Evolutionary conservation across 2,888 invertebrate species (phyloP).

Genomic region (Portevinia maculata): DNA sequence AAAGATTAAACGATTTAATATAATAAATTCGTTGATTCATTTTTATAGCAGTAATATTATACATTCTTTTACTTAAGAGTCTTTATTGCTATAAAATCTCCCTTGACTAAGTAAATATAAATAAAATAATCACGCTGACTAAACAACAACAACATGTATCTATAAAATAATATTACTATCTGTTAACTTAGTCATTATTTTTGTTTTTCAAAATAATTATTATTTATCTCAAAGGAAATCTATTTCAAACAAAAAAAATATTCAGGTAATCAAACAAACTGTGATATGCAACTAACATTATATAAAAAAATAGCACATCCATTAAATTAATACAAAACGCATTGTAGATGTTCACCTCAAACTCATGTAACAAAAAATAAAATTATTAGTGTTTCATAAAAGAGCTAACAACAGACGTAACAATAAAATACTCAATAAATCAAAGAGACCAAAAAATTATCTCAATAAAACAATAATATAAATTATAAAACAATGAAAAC

Average conservation of each 20-base stretch:
- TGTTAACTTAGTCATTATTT: slow-evolving; percentile 21
- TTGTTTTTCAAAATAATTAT: background rate
- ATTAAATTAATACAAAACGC: slow-evolving; percentile 31
- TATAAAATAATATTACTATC: slow-evolving; percentile 33
- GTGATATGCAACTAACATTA: slow-evolving; percentile 72
- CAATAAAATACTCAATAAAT: slow-evolving; percentile 25
- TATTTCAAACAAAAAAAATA: slow-evolving; percentile 61
- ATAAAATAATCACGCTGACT: background rate
- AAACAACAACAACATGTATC: background rate
- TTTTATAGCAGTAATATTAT: no score
- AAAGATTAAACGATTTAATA: no score
- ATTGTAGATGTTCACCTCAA: slow-evolving; percentile 53
- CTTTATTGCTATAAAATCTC: background rate
- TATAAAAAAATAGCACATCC: slow-evolving; percentile 34
- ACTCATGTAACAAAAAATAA: slow-evolving; percentile 23
- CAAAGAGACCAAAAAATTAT: slow-evolving; percentile 29
- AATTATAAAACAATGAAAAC: background rate
- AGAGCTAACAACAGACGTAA: slow-evolving; percentile 17
- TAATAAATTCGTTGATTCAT: no score
- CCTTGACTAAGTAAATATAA: background rate
- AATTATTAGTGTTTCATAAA: slow-evolving; percentile 29
- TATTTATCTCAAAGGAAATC: slow-evolving; percentile 32
- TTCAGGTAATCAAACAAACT: slow-evolving; percentile 74
- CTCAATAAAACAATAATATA: slow-evolving; percentile 16
- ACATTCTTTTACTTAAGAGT: no score